Evolutionary conservation across 1,140 invertebrate species (phyloP), one percentile per base, ranked within the genome.

Genomic region (Caenorhabditis inopinata): DNA sequence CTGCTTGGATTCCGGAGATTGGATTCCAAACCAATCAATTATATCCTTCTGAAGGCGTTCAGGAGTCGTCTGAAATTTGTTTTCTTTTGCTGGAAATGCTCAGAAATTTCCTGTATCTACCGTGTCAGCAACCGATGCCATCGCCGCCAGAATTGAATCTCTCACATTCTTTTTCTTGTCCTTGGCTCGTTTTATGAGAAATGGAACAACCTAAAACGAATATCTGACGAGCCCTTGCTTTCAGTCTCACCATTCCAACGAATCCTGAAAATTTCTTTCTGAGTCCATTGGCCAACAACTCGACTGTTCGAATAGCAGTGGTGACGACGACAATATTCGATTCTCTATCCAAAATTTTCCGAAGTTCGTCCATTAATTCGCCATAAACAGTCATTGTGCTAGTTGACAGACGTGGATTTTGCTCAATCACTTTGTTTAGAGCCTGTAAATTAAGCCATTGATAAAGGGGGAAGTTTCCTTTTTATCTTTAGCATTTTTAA

Each of bases 371-470:
- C 75, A 76, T 53, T 25, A 76, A 38, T 21, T 76, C 75, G 1
- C 75, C 75, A n/a, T 76, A 76, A 49, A 76, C 38, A 6, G 75
- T 76, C 75, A 76, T 76, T 38, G 45, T 53, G 27, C 25, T 6
- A 0, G 75, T 76, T 0, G 75, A 32, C 47, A 76, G 46, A 38
- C 75, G 75, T 16, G 75, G 75, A 76, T 76, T 76, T 23, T 51
- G 27, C 12, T 49, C 75, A 2, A 76, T 49, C n/a, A 51, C 18
- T 11, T 47, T 42, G 47, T 42, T 76, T 7, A 76, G 75, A 18
- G 46, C 46, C 75, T 76, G 75, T 4, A 49, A 49, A 48, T 29
- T 9, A 11, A 21, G 58, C 21, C 29, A 25, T 16, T 23, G 58
- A 32, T 23, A 25, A 68, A n/a, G n/a, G 29, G 29, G 12, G 3